Conservation (phyloP, 2,888 invertebrate genomes). For the Thumatha senex region DNA sequence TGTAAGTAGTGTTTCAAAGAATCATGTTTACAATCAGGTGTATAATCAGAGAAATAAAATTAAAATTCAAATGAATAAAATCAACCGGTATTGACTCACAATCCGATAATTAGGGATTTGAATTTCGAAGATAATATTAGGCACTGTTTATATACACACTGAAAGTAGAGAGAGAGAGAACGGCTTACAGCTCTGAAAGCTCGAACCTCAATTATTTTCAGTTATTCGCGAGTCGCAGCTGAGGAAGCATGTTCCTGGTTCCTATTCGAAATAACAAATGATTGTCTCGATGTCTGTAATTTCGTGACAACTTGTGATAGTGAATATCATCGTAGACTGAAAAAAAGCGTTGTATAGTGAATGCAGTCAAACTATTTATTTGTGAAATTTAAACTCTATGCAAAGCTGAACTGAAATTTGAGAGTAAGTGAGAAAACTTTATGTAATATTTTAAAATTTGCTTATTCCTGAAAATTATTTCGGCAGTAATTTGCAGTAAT, state of each 20-base stretch:
- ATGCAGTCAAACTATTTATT: too few relatives aligned
- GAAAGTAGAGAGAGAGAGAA: slow-evolving; percentile 29
- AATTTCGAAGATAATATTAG: not conserved
- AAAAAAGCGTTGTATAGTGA: slow-evolving; percentile 13
- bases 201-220: slow-evolving; percentile 54
- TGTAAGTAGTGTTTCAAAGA: too few relatives aligned
- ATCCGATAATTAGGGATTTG: too few relatives aligned
- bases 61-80: too few relatives aligned
- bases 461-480: too few relatives aligned
- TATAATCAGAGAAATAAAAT: too few relatives aligned
- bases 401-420: not conserved
- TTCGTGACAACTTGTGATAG: slow-evolving; percentile 39
- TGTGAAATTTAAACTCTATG: not conserved
- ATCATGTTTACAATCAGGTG: too few relatives aligned
- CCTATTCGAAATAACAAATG: slow-evolving; percentile 18
- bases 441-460: too few relatives aligned
- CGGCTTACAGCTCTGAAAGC: slow-evolving; percentile 28
- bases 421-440: not conserved
- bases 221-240: slow-evolving; percentile 56
- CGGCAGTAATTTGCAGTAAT: not conserved
- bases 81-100: too few relatives aligned
- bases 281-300: slow-evolving; percentile 47
- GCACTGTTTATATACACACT: slow-evolving; percentile 13
- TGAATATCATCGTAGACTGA: slow-evolving; percentile 21
- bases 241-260: slow-evolving; percentile 50